Conservation (phyloP, 2,888 invertebrate species). For the Slavum lentiscoides region DNA sequence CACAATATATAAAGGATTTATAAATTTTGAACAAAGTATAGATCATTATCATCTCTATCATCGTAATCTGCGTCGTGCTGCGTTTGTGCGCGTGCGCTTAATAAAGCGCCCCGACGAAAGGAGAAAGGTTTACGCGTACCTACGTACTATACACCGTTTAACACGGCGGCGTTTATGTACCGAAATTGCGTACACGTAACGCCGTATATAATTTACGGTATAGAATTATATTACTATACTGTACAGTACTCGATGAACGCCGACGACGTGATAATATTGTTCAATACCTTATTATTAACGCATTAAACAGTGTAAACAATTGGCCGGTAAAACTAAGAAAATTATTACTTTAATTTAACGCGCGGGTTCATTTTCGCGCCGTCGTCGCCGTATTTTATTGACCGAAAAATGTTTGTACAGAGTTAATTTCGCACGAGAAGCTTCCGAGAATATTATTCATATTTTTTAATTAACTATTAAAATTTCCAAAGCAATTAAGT, state of each 20-base stretch:
- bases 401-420: background rate
- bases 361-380: background rate
- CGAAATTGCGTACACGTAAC: background rate
- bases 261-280: background rate
- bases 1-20: no score
- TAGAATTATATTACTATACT: no score
- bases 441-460: background rate
- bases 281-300: background rate
- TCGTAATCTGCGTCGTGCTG: no score
- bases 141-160: no score
- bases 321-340: background rate
- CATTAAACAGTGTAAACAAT: background rate
- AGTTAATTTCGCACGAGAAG: background rate
- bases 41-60: no score
- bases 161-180: background rate
- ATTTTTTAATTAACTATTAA: constrained; percentile 8
- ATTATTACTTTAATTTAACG: background rate
- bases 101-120: background rate
- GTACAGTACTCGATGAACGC: background rate
- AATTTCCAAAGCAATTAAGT: background rate
- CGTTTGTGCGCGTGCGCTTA: background rate
- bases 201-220: background rate
- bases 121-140: no score
- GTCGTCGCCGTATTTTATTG: background rate
- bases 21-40: no score